Base-by-base conservation (phyloP, 2,113 vertebrate genomes). In the Laterallus jamaicensis region DNA sequence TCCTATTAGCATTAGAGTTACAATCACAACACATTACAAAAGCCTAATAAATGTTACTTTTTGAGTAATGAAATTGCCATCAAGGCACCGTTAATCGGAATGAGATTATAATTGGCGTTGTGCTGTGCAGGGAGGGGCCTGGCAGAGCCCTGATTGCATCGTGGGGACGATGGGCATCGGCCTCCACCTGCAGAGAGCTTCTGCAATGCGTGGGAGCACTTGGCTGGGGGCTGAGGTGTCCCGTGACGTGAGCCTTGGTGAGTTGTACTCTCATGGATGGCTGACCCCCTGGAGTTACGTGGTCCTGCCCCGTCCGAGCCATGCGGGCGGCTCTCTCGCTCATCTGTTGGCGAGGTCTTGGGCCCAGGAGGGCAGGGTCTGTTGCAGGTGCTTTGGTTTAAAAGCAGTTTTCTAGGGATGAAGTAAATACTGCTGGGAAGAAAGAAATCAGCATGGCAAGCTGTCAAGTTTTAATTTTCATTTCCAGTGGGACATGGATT, bases 11-110 rank as follows among this genome's bases (percentile, higher is more conserved):
- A 96, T 96, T 95, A 97, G 96, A 97, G 82, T 93, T 97, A 95
- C 73, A 97, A 96, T 97, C 94, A 97, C 96, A 98, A 96, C 97
- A 97, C 91, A 49, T 96, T 95, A 96, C 77, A 91, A 83, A 55
- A 84, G 95, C 96, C 94, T 97, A 97, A 98, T 98, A 98, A 98
- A 97, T 90, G 97, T 97, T 98, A 96, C 95, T 97, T 98, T 98
- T 96, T 88, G 97, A 94, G 82, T 97, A 97, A 97, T 97, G 96
- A 96, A 95, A 96, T 84, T 92, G 84, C 91, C 96, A 97, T 97
- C 92, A 92, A 97, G 95, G 88, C 86, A 49, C 70, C 11, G 96
- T 97, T 98, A 97, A 96, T 96, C 32, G 26, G 71, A 97, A 96
- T 95, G 81, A 95, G 96, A 69, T 84, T 92, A 42, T 97, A 96